Evolutionary conservation across 2,888 invertebrate genomes (phyloP).

Genomic region (Cephus spinipes): DNA sequence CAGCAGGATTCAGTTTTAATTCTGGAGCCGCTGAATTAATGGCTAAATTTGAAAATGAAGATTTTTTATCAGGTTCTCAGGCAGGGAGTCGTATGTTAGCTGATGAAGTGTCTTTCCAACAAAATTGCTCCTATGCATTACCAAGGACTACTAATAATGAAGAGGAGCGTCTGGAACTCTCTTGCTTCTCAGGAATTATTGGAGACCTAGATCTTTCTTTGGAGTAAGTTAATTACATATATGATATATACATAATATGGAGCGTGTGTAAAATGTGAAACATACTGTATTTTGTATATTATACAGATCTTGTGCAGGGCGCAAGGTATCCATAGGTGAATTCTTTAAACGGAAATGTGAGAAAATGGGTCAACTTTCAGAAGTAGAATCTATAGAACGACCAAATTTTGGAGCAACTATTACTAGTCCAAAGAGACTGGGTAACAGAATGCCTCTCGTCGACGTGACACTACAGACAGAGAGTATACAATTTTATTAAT

Average conservation of each 20-base stretch:
- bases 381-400: slow-evolving; percentile 32
- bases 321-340: slow-evolving; percentile 65
- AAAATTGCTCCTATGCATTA: slow-evolving; percentile 45
- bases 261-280: neutral
- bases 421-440: slow-evolving; percentile 47
- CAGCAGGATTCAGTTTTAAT: slow-evolving; percentile 49
- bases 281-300: neutral
- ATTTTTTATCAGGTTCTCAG: slow-evolving; percentile 61
- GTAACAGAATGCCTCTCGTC: slow-evolving; percentile 43
- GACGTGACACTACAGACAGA: slow-evolving; percentile 49
- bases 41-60: slow-evolving; percentile 54
- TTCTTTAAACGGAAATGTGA: slow-evolving; percentile 67
- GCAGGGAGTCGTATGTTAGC: slow-evolving; percentile 61
- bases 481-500: slow-evolving; percentile 33
- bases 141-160: slow-evolving; percentile 35
- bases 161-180: slow-evolving; percentile 52
- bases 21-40: slow-evolving; percentile 52
- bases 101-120: slow-evolving; percentile 66
- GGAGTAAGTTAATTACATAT: slow-evolving; percentile 37
- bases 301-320: slow-evolving; percentile 47
- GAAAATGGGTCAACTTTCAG: slow-evolving; percentile 55
- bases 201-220: slow-evolving; percentile 56
- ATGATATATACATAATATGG: neutral
- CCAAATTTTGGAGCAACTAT: slow-evolving; percentile 51
- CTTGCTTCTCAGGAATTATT: slow-evolving; percentile 60